A percentile compares a stretch with the other conserved stretches of the same genome.
These are phyloP conservation scores for Smutsia gigantea DNA, from an alignment of 2,797 vertebrate genomes.

Conservation along the genomic window DNA sequence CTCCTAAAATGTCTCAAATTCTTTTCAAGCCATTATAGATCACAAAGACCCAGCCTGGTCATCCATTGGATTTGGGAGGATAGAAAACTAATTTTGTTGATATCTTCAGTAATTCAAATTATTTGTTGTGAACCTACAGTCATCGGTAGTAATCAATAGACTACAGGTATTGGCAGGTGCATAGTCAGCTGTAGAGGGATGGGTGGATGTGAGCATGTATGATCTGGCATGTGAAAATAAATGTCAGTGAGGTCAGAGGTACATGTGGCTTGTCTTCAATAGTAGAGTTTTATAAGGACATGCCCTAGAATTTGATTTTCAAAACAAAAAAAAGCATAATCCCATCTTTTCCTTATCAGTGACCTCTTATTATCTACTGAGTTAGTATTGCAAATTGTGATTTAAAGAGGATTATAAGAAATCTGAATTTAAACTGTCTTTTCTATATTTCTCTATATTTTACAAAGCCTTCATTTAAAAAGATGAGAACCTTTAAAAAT, in stretches of 20 bases:
- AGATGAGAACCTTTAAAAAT: not conserved
- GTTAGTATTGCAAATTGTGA: not conserved
- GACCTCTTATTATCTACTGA: not conserved
- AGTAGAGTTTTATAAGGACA: not conserved
- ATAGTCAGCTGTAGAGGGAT: not conserved
- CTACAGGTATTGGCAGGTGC: not conserved
- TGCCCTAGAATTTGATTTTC: not conserved
- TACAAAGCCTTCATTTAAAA: constrained; percentile 17
- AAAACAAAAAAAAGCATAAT: not conserved
- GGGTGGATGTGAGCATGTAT: not conserved
- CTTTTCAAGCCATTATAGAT: not conserved
- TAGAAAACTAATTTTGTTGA: not conserved
- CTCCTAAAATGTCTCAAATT: not conserved
- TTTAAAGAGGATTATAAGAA: not conserved
- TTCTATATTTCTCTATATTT: not conserved
- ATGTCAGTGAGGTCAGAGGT: not conserved
- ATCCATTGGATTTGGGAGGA: not conserved
- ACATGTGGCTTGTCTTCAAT: not conserved
- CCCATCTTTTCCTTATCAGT: not conserved
- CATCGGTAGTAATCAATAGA: not conserved
- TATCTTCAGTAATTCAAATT: not conserved
- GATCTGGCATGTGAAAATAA: constrained; percentile 1
- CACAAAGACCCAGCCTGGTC: not conserved
- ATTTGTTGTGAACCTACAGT: not conserved
- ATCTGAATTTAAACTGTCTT: not conserved